Evolutionary conservation across 2,888 invertebrate genomes (phyloP).

Genomic region (Charanyca ferruginea): DNA sequence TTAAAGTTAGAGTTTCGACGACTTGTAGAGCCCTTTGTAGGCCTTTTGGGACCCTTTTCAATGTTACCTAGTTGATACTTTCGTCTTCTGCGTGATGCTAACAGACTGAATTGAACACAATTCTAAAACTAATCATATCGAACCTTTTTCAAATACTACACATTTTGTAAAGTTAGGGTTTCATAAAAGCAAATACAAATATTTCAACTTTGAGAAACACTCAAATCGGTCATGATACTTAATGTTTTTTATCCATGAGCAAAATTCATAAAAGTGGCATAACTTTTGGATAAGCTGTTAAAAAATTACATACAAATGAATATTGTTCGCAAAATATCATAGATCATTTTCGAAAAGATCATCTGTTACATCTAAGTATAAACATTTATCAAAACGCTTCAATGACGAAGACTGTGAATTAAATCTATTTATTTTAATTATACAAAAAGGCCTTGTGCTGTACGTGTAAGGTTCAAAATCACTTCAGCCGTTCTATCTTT

Average conservation of each 20-base stretch:
- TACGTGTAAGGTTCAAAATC: conserved; percentile 44
- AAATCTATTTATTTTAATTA: conserved; percentile 26
- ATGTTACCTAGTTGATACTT: conserved; percentile 62
- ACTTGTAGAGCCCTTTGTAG: conserved; percentile 66
- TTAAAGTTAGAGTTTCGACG: conserved; percentile 69
- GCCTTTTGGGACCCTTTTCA: conserved; percentile 75
- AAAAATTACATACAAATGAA: conserved; percentile 1
- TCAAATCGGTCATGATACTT: conserved; percentile 5
- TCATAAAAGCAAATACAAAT: too few species aligned
- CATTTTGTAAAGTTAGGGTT: conserved; percentile 23
- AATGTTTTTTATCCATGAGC: conserved; percentile 5
- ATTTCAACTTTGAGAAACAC: neutral
- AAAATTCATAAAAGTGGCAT: conserved; percentile 19
- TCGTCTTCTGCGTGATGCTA: conserved; percentile 52
- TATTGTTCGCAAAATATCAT: conserved; percentile 9
- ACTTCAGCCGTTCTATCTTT: conserved; percentile 43
- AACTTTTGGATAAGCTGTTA: neutral
- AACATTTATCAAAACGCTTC: conserved; percentile 24
- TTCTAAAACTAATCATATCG: conserved; percentile 77
- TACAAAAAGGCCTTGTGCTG: conserved; percentile 38
- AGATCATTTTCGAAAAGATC: neutral
- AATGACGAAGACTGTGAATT: conserved; percentile 36
- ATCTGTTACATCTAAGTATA: conserved; percentile 9
- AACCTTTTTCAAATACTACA: conserved; percentile 37
- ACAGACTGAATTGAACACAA: conserved; percentile 77